phyloP scores from a whole-genome alignment of 1,140 invertebrate species.

The Pseudomyrmex sp. region DNA sequence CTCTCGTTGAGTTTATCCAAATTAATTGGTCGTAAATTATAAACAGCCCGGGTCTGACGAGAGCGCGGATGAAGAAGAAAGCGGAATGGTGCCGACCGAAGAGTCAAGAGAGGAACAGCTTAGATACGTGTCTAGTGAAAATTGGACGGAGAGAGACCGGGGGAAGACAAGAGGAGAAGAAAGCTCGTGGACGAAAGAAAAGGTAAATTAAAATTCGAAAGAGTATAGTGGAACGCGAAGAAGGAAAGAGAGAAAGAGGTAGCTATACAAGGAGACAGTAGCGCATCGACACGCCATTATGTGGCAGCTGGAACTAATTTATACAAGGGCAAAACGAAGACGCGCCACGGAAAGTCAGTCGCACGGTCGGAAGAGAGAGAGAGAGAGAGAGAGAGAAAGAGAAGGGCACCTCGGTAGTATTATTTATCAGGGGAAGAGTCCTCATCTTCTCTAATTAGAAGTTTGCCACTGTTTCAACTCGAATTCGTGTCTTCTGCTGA shows the following conservation, averaged over 20 bases:
- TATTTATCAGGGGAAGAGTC: slow-evolving; percentile 78
- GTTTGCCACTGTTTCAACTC: slow-evolving; percentile 83
- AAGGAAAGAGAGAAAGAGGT: slow-evolving; percentile 35
- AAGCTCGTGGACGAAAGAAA: slow-evolving; percentile 50
- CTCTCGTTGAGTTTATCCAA: slow-evolving; percentile 84
- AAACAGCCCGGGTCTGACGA: slow-evolving; percentile 76
- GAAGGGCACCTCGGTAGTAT: slow-evolving; percentile 67
- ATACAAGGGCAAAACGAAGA: slow-evolving; percentile 84
- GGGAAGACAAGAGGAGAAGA: slow-evolving; percentile 51
- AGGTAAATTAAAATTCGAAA: slow-evolving; percentile 59
- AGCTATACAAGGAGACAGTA: slow-evolving; percentile 81
- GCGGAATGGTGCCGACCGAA: slow-evolving; percentile 40
- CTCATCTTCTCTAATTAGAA: slow-evolving; percentile 82
- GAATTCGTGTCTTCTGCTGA: slow-evolving; percentile 79
- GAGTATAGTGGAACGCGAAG: not conserved
- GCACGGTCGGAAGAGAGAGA: slow-evolving; percentile 54
- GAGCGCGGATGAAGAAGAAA: slow-evolving; percentile 62
- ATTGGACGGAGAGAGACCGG: not conserved
- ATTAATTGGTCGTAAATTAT: slow-evolving; percentile 86
- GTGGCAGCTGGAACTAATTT: slow-evolving; percentile 85
- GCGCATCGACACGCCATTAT: slow-evolving; percentile 86
- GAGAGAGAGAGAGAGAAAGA: slow-evolving; percentile 58
- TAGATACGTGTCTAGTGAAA: not conserved
- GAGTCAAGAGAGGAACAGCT: slow-evolving; percentile 11
- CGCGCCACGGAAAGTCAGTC: slow-evolving; percentile 80